Evolutionary conservation across 2,888 invertebrate species (phyloP).

Genomic region (Eupithecia exiguata): DNA sequence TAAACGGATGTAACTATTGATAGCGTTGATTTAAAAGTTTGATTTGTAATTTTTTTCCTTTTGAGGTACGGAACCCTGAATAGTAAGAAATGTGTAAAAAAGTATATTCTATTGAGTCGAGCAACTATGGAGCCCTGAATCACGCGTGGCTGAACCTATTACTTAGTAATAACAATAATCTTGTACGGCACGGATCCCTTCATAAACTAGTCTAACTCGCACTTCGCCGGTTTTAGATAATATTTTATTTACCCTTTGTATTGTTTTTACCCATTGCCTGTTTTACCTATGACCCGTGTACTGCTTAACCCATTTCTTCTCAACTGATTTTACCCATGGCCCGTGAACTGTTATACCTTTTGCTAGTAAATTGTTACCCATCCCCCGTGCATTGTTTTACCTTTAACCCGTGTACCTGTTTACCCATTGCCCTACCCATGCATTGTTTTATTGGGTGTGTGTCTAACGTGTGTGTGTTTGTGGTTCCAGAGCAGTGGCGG

Average conservation of each 20-base stretch:
- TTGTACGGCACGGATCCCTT: not conserved
- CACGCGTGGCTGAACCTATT: not conserved
- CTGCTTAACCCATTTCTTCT: not conserved
- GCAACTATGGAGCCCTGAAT: not conserved
- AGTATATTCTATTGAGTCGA: not conserved
- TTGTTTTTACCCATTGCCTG: not conserved
- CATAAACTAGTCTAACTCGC: not conserved
- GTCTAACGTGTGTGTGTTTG: conserved; percentile 79
- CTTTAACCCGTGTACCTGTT: not conserved
- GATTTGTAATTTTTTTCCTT: no score
- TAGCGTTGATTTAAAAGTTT: no score
- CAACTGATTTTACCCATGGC: not conserved
- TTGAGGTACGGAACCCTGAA: no score
- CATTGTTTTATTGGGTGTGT: conserved; percentile 48
- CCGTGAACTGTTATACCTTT: not conserved
- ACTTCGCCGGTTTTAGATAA: not conserved
- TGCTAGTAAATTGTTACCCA: not conserved
- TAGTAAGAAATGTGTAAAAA: not conserved
- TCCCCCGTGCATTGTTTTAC: not conserved
- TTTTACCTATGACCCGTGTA: not conserved
- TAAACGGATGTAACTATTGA: no score
- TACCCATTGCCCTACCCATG: conserved; percentile 19
- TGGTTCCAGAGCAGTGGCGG: conserved; percentile 85
- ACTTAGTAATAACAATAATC: not conserved
- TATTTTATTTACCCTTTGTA: not conserved